Evolutionary conservation across 2,888 invertebrate species (phyloP).

Genomic region (Lepidocyrtoides sp.): DNA sequence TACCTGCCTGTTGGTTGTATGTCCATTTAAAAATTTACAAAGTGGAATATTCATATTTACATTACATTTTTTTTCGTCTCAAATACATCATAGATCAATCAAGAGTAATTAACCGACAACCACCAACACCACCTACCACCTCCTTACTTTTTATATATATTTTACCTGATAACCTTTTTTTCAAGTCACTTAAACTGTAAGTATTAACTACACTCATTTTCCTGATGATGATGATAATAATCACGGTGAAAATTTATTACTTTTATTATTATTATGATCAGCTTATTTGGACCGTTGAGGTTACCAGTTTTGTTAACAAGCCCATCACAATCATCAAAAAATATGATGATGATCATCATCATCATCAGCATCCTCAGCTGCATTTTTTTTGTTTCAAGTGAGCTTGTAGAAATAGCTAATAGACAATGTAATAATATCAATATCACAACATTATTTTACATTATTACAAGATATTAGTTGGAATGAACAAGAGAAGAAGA

Average conservation of each 20-base stretch:
- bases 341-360: too few species aligned
- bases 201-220: background rate
- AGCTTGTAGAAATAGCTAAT: too few species aligned
- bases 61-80: slow-evolving; percentile 12
- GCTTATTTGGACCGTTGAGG: too few species aligned
- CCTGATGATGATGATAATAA: slow-evolving; percentile 43
- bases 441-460: slow-evolving; percentile 40
- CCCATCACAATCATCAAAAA: slow-evolving; percentile 17
- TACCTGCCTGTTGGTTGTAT: too few species aligned
- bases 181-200: background rate
- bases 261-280: background rate
- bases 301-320: background rate
- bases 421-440: slow-evolving; percentile 23
- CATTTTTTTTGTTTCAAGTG: slow-evolving; percentile 17
- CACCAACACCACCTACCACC: slow-evolving; percentile 74
- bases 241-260: slow-evolving; percentile 23
- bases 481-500: background rate
- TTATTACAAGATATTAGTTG: slow-evolving; percentile 14
- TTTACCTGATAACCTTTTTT: background rate
- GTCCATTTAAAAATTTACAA: too few species aligned
- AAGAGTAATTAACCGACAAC: slow-evolving; percentile 83
- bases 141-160: slow-evolving; percentile 17
- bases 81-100: slow-evolving; percentile 85
- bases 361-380: background rate
- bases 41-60: background rate